These are phyloP conservation scores for Andrena dorsata DNA, from an alignment of 2,888 invertebrate genomes.

Conservation along the genomic window DNA sequence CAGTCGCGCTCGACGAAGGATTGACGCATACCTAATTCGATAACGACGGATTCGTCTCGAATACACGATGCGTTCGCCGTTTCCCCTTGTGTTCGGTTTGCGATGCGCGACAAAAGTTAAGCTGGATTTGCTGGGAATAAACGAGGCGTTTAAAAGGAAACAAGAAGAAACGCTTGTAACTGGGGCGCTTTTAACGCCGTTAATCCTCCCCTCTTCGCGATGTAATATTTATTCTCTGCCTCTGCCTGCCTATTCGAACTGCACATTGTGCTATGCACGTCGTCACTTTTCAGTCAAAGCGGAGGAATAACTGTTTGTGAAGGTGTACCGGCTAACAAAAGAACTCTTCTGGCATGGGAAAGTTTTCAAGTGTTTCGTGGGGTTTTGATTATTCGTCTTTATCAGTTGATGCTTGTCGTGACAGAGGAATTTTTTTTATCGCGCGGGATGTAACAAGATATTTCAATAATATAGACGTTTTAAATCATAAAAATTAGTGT, in stretches of 20 bases:
- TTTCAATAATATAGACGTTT: too few species aligned
- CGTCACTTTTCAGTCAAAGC: background rate
- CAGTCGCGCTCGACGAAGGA: background rate
- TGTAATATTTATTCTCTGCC: slow-evolving; percentile 35
- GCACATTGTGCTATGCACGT: slow-evolving; percentile 3
- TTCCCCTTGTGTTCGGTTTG: slow-evolving; percentile 40
- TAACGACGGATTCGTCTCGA: slow-evolving; percentile 55
- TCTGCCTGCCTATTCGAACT: slow-evolving; percentile 3
- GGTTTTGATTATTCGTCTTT: too few species aligned
- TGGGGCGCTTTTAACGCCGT: slow-evolving; percentile 65
- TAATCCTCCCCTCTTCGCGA: slow-evolving; percentile 32
- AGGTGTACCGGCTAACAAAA: background rate
- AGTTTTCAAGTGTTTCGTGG: too few species aligned
- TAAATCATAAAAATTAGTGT: too few species aligned
- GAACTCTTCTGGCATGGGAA: too few species aligned
- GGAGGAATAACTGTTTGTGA: background rate
- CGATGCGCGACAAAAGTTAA: slow-evolving; percentile 40
- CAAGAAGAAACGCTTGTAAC: slow-evolving; percentile 50
- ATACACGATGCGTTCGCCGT: slow-evolving; percentile 62
- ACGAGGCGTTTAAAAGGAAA: slow-evolving; percentile 66
- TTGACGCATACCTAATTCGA: slow-evolving; percentile 51
- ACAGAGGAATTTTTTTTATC: too few species aligned
- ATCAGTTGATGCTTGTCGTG: too few species aligned
- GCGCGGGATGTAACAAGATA: too few species aligned
- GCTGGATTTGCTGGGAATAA: slow-evolving; percentile 56